Conservation (phyloP, 2,888 invertebrate genomes). For the Mamestra brassicae region DNA sequence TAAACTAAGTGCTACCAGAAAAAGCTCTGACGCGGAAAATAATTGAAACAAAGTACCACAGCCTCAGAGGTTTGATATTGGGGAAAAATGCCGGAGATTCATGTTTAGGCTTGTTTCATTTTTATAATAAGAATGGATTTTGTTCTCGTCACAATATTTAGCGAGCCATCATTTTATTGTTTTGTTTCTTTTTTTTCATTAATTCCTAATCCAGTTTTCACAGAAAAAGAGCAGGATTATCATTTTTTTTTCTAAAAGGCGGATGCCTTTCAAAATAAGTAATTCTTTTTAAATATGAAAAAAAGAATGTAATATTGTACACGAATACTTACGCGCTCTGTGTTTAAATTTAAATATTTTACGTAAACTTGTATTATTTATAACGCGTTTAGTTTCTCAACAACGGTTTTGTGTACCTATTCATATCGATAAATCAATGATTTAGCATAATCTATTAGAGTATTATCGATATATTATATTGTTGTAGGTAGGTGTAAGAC, state of each 20-base stretch:
- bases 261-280: background rate
- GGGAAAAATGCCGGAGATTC: background rate
- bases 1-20: constrained; percentile 48
- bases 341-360: constrained; percentile 8
- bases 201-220: background rate
- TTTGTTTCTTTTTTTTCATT: background rate
- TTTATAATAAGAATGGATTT: constrained; percentile 4
- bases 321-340: background rate
- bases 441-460: constrained; percentile 13
- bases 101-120: background rate
- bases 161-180: background rate
- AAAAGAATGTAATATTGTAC: background rate
- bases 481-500: background rate
- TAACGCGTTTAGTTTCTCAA: constrained; percentile 7
- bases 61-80: constrained; percentile 23
- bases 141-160: background rate
- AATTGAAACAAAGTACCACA: constrained; percentile 37
- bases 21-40: constrained; percentile 30
- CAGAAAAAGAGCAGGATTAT: background rate
- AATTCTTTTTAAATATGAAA: background rate
- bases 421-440: constrained; percentile 28
- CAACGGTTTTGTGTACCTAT: constrained; percentile 5
- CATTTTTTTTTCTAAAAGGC: background rate
- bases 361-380: constrained; percentile 16
- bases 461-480: constrained; percentile 8